phyloP scores from a whole-genome alignment of 1,140 invertebrate species.

The Dolichoris vasculosae region DNA sequence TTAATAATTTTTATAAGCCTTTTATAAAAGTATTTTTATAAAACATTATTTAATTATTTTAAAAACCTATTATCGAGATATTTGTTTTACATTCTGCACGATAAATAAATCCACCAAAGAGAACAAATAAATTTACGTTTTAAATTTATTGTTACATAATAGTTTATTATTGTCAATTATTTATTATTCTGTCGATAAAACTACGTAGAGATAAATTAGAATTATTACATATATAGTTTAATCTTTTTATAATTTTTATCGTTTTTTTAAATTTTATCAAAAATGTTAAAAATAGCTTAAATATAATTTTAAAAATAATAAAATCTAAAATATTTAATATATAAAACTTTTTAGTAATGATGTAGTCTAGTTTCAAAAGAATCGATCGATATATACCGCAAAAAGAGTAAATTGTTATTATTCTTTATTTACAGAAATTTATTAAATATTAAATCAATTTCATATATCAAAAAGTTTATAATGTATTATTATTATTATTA shows the following conservation, averaged over 20 bases:
- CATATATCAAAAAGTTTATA: background rate
- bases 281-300: background rate
- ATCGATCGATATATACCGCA: background rate
- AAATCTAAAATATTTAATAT: background rate
- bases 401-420: background rate
- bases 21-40: constrained; percentile 8
- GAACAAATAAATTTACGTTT: background rate
- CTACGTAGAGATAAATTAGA: background rate
- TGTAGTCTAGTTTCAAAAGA: background rate
- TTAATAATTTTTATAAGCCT: background rate
- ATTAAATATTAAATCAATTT: too few species aligned
- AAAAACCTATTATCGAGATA: background rate
- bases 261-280: constrained; percentile 11
- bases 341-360: background rate
- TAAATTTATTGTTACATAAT: background rate
- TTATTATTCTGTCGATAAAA: background rate
- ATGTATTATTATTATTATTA: background rate
- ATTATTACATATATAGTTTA: background rate
- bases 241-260: background rate
- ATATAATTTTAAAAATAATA: constrained; percentile 3
- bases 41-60: background rate
- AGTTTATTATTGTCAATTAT: background rate
- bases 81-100: background rate
- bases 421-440: background rate
- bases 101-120: background rate